phyloP scores from a whole-genome alignment of 37 sponge, comb jelly and placozoan species.

The Ianthella basta region DNA sequence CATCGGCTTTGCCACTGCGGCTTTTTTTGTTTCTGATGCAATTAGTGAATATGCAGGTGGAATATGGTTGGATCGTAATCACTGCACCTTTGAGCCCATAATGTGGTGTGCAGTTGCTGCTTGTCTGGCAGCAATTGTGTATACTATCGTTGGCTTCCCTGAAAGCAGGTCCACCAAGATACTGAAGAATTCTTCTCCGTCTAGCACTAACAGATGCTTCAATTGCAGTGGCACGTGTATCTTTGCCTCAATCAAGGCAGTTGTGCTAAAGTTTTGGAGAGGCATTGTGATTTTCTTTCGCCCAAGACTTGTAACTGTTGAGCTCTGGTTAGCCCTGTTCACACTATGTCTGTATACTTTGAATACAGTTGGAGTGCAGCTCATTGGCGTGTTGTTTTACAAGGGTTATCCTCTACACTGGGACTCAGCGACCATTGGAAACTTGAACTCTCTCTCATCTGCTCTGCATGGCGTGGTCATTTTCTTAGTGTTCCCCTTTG shows the following conservation, averaged over 20 bases:
- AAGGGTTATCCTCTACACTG: slow-evolving; percentile 45
- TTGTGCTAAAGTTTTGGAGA: background rate
- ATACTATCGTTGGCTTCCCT: slow-evolving; percentile 46
- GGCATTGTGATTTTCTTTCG: slow-evolving; percentile 58
- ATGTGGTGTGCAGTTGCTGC: slow-evolving; percentile 19
- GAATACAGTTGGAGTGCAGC: slow-evolving; percentile 12
- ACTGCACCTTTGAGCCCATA: slow-evolving; percentile 41
- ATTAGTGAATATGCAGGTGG: slow-evolving; percentile 39
- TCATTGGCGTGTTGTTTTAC: slow-evolving; percentile 37
- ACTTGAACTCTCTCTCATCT: background rate
- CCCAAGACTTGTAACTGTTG: background rate
- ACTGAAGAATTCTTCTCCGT: background rate
- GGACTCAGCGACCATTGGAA: slow-evolving; percentile 42
- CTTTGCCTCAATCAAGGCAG: background rate
- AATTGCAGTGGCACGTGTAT: background rate
- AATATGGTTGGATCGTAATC: slow-evolving; percentile 32
- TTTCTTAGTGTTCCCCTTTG: slow-evolving; percentile 51
- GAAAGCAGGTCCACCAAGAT: background rate
- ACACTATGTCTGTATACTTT: background rate
- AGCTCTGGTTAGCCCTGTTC: slow-evolving; percentile 38
- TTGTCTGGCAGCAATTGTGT: slow-evolving; percentile 12
- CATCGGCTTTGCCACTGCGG: slow-evolving; percentile 42
- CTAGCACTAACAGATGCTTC: too few species aligned
- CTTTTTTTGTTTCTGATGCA: slow-evolving; percentile 46
- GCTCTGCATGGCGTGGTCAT: slow-evolving; percentile 30